Conservation (phyloP, 2,113 vertebrate species). For the Neopipo cinnamomea region DNA sequence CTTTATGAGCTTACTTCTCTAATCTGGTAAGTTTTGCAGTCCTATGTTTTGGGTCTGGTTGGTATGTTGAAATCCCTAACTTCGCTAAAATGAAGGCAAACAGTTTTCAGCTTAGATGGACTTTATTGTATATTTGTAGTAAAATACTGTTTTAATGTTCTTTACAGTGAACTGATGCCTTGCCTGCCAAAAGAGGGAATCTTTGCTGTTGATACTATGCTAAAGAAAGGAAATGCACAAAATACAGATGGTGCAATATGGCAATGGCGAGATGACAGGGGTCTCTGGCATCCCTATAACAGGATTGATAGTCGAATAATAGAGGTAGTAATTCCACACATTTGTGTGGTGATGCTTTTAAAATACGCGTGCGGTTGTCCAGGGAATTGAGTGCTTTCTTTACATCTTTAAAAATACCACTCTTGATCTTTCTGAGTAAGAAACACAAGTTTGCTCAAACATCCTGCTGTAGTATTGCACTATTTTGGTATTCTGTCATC, state of each 20-base stretch:
- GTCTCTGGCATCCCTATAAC: constrained; percentile 98
- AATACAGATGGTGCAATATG: constrained; percentile 96
- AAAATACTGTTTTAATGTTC: constrained; percentile 35
- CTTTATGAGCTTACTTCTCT: constrained; percentile 97
- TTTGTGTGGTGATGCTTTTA: background rate
- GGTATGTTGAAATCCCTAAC: background rate
- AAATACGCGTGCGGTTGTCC: background rate
- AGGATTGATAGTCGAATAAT: constrained; percentile 99
- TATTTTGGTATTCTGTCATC: background rate
- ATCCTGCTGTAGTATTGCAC: background rate
- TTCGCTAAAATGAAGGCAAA: background rate
- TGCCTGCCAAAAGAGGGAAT: constrained; percentile 98
- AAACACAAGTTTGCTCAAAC: background rate
- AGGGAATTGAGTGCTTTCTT: background rate
- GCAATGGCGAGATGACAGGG: constrained; percentile 98
- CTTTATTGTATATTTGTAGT: background rate
- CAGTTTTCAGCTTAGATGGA: background rate
- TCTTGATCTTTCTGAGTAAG: background rate
- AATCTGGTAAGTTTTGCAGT: constrained; percentile 85
- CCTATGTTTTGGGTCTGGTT: background rate
- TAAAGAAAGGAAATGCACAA: constrained; percentile 97
- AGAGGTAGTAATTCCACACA: constrained; percentile 83
- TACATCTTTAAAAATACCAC: background rate
- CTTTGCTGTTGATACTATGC: constrained; percentile 97
- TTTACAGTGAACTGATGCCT: constrained; percentile 95